Evolutionary conservation across 1,140 invertebrate species (phyloP).

Genomic region (Eulimnadia texana): DNA sequence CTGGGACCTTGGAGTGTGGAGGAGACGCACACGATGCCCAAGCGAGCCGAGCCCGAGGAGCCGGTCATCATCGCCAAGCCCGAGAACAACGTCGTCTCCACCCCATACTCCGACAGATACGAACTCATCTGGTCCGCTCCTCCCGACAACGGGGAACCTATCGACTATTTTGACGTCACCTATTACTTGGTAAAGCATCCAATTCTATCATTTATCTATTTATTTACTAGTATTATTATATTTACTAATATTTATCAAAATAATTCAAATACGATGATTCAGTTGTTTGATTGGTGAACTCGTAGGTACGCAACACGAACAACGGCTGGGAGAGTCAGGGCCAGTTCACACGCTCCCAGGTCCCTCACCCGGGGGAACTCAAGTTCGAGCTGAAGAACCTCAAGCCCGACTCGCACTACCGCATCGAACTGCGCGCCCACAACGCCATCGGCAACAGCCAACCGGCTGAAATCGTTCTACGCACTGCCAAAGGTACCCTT

Average conservation of each 20-base stretch:
- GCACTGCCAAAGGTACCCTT: conserved; percentile 54
- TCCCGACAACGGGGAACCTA: conserved; percentile 72
- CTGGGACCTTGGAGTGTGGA: conserved; percentile 45
- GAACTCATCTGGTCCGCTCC: conserved; percentile 67
- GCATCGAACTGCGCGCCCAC: conserved; percentile 63
- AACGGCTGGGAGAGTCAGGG: conserved; percentile 41
- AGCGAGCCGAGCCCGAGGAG: conserved; percentile 31
- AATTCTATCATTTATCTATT: background rate
- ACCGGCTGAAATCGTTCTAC: conserved; percentile 55
- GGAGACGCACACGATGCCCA: conserved; percentile 32
- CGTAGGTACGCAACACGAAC: conserved; percentile 23
- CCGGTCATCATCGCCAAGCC: conserved; percentile 35
- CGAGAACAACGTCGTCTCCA: conserved; percentile 27
- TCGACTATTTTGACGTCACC: conserved; percentile 63
- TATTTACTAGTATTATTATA: too few species aligned
- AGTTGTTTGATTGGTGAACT: conserved; percentile 9
- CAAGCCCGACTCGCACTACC: conserved; percentile 58
- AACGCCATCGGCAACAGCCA: conserved; percentile 66
- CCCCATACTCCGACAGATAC: conserved; percentile 53
- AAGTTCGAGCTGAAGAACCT: conserved; percentile 49
- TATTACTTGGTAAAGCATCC: conserved; percentile 41
- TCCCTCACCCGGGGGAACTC: conserved; percentile 35
- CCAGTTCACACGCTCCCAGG: conserved; percentile 35
- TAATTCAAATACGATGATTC: background rate
- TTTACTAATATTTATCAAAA: background rate